Base-by-base conservation (phyloP, 2,113 vertebrate species). In the Cyprinodon tularosa region DNA sequence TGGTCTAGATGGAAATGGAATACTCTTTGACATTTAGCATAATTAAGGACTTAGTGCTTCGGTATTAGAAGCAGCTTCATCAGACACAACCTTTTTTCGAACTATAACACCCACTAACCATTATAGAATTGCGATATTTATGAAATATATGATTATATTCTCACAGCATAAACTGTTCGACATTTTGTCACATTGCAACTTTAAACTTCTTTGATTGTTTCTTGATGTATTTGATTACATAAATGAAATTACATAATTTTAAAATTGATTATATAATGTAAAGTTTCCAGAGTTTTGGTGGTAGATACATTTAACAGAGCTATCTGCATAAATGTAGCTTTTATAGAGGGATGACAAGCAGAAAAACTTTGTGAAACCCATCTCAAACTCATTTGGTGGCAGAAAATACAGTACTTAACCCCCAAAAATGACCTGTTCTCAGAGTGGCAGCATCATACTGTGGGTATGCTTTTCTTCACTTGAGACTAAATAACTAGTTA, bases 21-120 rank as follows among this genome's bases (percentile, higher is more conserved):
- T 81, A 73, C 65, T 85, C 76, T 77, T 83, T 85, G 83, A 77
- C 72, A 75, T 80, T 86, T 78, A 78, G 77, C 65, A 77, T 80
- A 81, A 84, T 85, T 74, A 62, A 4, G 64, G 74, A 48, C 15
- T 44, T 36, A n/a, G 37, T 44, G 48, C 40, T 11, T 6, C 9
- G 17, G 22, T 78, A n/a, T 29, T 42, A 47, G n/a, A 69, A 61
- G 65, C 12, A 57, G 12, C n/a, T 8, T 39, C 15, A 68, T 72
- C 68, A 68, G 29, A 15, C 44, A 39, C 20, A 48, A 50, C 66
- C 4, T 37, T 39, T 14, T 12, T 39, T 12, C n/a, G 17, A 7
- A n/a, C 15, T 3, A 12, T n/a, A 39, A 38, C 10, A 20, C 3
- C 14, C 17, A 15, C 14, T 62, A 20, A 47, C 42, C 29, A 22